A percentile compares a stretch with the other conserved stretches of the same genome.
phyloP scores from a whole-genome alignment of 2,888 invertebrate genomes.

The Brenthis hecate region DNA sequence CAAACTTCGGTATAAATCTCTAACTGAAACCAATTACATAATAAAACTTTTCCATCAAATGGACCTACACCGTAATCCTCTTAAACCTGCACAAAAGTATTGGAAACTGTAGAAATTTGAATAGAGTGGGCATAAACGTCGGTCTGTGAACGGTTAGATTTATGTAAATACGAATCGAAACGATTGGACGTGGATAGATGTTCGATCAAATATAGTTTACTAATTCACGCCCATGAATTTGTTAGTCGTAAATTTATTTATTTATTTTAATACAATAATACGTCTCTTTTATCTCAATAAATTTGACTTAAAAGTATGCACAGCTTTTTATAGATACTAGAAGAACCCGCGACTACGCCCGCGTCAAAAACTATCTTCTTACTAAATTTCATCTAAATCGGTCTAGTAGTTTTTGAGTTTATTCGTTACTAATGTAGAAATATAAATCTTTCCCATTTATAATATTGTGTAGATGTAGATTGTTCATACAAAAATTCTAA shows the following conservation, averaged over 20 bases:
- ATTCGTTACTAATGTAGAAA: no score
- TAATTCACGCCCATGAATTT: neutral
- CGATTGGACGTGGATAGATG: conserved; percentile 10
- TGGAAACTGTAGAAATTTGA: conserved; percentile 23
- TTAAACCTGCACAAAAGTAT: conserved; percentile 19
- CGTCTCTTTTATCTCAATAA: no score
- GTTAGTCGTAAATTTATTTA: neutral
- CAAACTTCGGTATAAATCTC: neutral
- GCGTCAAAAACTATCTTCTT: no score
- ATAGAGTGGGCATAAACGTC: conserved; percentile 13
- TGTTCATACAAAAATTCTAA: no score
- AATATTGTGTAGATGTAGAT: no score
- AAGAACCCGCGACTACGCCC: no score
- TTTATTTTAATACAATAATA: no score
- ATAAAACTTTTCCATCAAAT: conserved; percentile 16
- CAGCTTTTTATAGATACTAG: no score
- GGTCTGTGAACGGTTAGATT: conserved; percentile 18
- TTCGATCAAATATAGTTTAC: conserved; percentile 6
- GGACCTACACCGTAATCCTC: conserved; percentile 24
- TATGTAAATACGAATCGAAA: conserved; percentile 24
- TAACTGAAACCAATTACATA: conserved; percentile 7
- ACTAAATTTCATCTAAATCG: no score
- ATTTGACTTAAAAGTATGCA: no score
- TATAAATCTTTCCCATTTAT: no score
- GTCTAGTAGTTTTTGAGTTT: no score